These are phyloP conservation scores for Scaptomyza caliginosa DNA, from an alignment of 2,888 invertebrate species.

Conservation along the genomic window DNA sequence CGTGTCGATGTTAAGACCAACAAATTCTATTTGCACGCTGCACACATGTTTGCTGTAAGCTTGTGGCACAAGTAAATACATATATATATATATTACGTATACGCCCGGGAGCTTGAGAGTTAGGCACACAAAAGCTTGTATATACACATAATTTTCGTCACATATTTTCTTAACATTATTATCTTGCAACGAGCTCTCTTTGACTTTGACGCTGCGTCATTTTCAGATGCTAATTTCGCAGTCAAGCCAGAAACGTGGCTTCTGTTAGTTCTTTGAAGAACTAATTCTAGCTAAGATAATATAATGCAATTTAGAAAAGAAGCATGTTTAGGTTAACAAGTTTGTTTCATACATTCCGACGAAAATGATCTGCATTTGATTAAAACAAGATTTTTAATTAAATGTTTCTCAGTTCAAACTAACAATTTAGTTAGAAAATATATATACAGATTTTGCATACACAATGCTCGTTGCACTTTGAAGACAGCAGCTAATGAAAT, in stretches of 20 bases:
- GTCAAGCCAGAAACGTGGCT: background rate
- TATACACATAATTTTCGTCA: background rate
- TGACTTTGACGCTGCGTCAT: background rate
- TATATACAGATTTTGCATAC: background rate
- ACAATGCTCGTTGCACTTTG: background rate
- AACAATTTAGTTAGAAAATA: background rate
- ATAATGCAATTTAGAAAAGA: background rate
- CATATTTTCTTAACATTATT: background rate
- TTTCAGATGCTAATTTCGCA: background rate
- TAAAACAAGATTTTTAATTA: background rate
- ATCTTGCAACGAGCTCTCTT: background rate
- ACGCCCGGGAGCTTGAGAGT: slow-evolving; percentile 41
- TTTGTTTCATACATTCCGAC: too few relatives aligned
- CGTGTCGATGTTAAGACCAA: slow-evolving; percentile 4
- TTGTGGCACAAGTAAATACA: slow-evolving; percentile 27
- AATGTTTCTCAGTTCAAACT: background rate
- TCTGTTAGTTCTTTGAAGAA: background rate
- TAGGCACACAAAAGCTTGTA: slow-evolving; percentile 19
- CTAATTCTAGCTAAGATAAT: background rate
- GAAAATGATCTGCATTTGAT: background rate
- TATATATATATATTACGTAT: slow-evolving; percentile 54
- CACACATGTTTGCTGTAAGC: background rate
- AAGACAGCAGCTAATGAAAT: slow-evolving; percentile 27
- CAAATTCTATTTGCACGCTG: background rate
- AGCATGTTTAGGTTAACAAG: background rate